A percentile compares a stretch with the other conserved stretches of the same genome.
These are phyloP conservation scores for Planiliza haematocheilus DNA, from an alignment of 2,113 vertebrate species.

Conservation along the genomic window DNA sequence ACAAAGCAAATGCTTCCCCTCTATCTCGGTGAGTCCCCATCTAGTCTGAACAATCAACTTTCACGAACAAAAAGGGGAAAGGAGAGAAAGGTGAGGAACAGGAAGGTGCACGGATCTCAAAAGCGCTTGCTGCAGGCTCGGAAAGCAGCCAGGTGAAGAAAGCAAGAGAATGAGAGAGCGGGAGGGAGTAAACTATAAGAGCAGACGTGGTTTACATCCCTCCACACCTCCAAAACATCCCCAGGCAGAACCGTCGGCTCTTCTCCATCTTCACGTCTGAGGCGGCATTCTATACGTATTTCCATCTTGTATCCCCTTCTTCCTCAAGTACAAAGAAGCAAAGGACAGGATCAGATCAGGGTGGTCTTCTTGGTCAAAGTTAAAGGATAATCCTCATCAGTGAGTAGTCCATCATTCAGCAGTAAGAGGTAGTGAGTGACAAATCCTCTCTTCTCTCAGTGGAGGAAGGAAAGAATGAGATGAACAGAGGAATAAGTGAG, in stretches of 20 bases:
- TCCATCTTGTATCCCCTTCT: conserved; percentile 36
- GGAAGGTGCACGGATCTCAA: conserved; percentile 57
- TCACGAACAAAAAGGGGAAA: conserved; percentile 46
- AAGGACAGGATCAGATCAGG: conserved; percentile 32
- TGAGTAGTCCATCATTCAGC: conserved; percentile 54
- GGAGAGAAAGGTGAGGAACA: conserved; percentile 35
- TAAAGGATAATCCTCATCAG: conserved; percentile 49
- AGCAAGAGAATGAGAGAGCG: conserved; percentile 34
- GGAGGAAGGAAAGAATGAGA: conserved; percentile 65
- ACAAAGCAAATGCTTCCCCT: conserved; percentile 49
- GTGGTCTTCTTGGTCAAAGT: conserved; percentile 16
- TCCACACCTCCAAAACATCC: conserved; percentile 58
- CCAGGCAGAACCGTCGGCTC: conserved; percentile 46
- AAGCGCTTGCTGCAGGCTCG: conserved; percentile 53
- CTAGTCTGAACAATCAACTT: conserved; percentile 48
- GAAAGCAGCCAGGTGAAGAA: conserved; percentile 62
- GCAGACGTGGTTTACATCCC: conserved; percentile 60
- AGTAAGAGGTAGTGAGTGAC: conserved; percentile 57
- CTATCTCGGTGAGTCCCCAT: conserved; percentile 60
- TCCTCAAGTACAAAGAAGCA: conserved; percentile 7
- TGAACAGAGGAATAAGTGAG: conserved; percentile 64
- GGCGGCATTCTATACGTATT: conserved; percentile 7
- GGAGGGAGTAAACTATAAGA: conserved; percentile 67
- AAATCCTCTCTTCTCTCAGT: conserved; percentile 51
- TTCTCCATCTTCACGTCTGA: conserved; percentile 42